Percentiles rank a stretch among this genome's conserved stretches.
Evolutionary conservation across 1,140 invertebrate species (phyloP).

Genomic region (Goniozus legneri): DNA sequence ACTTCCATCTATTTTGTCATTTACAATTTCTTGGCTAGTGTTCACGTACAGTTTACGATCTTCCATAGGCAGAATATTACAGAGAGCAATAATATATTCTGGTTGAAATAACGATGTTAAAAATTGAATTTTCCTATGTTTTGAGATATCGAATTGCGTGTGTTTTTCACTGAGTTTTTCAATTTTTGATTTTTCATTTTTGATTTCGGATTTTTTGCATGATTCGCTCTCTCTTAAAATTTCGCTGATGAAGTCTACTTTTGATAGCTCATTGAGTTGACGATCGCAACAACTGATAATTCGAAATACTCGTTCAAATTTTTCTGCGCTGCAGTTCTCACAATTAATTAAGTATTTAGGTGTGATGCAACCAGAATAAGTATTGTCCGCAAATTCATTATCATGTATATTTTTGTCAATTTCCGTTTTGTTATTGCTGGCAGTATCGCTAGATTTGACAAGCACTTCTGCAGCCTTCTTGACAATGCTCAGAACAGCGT

Average conservation of each 20-base stretch:
- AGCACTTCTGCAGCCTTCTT: conserved; percentile 83
- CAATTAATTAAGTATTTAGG: conserved; percentile 69
- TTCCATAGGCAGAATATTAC: conserved; percentile 66
- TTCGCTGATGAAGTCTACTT: conserved; percentile 55
- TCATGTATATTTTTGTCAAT: conserved; percentile 40
- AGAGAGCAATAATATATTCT: conserved; percentile 72
- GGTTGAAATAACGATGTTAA: conserved; percentile 61
- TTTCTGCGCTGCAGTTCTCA: conserved; percentile 65
- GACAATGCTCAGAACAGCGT: conserved; percentile 83
- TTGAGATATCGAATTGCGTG: conserved; percentile 28
- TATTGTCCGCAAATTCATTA: conserved; percentile 23
- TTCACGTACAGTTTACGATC: conserved; percentile 68
- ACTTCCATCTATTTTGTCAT: conserved; percentile 3
- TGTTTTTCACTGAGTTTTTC: neutral
- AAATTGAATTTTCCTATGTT: conserved; percentile 41
- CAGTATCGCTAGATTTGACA: conserved; percentile 65
- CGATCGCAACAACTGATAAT: conserved; percentile 63
- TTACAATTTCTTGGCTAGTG: conserved; percentile 45
- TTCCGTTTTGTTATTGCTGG: conserved; percentile 51
- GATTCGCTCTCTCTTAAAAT: conserved; percentile 54
- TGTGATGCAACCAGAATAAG: conserved; percentile 54
- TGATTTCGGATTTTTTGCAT: conserved; percentile 39
- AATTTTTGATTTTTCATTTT: neutral
- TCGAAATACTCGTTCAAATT: conserved; percentile 63
- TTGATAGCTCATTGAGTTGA: conserved; percentile 57